These are phyloP conservation scores for Nycteola revayana DNA, from an alignment of 2,888 invertebrate species.

Conservation along the genomic window DNA sequence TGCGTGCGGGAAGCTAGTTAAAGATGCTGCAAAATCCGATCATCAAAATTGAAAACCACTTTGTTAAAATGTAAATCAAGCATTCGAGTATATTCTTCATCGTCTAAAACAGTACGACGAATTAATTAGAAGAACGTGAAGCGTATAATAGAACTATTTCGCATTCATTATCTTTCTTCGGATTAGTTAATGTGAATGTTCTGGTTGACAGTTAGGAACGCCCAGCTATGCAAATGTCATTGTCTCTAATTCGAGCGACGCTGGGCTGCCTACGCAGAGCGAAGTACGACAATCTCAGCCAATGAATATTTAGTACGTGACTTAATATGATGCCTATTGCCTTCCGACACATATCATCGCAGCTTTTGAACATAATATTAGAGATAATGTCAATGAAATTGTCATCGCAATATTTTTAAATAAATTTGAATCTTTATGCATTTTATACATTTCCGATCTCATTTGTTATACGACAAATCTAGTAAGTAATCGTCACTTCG, in stretches of 20 bases:
- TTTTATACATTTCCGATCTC: too few relatives aligned
- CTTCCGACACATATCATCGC: too few relatives aligned
- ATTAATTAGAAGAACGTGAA: constrained; percentile 44
- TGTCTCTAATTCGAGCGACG: constrained; percentile 73
- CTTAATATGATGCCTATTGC: constrained; percentile 52
- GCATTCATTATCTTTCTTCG: constrained; percentile 58
- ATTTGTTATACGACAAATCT: too few relatives aligned
- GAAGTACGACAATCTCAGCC: constrained; percentile 54
- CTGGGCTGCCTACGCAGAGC: constrained; percentile 62
- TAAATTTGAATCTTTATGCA: too few relatives aligned
- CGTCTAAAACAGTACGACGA: constrained; percentile 25
- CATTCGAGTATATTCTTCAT: constrained; percentile 7
- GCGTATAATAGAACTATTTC: constrained; percentile 60
- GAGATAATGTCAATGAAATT: too few relatives aligned
- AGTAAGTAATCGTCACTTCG: too few relatives aligned
- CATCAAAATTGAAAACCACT: too few relatives aligned
- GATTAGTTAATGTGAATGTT: constrained; percentile 76
- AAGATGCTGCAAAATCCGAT: too few relatives aligned
- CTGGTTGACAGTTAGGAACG: constrained; percentile 74
- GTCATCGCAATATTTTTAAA: too few relatives aligned
- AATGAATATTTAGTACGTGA: constrained; percentile 73
- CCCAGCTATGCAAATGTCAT: constrained; percentile 77
- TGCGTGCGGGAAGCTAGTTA: too few relatives aligned
- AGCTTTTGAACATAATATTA: too few relatives aligned
- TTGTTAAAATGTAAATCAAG: too few relatives aligned